Percentiles rank a stretch among this genome's conserved stretches.
Conservation (phyloP, 2,797 vertebrate genomes). For the Premnoplex brunnescens region DNA sequence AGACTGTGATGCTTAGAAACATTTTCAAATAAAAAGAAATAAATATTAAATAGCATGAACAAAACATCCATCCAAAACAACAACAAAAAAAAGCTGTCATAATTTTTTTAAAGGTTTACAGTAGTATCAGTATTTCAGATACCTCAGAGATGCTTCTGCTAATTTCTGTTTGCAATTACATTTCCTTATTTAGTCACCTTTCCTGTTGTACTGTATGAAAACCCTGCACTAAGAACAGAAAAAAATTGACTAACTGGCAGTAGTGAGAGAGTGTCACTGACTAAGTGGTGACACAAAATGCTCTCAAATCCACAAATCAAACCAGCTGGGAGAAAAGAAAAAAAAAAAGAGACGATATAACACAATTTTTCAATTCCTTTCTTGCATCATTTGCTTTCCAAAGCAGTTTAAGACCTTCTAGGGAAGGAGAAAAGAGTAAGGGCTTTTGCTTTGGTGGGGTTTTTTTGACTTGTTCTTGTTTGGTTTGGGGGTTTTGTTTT, state of each 20-base stretch:
- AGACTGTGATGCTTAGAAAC: neutral
- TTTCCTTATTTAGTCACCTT: neutral
- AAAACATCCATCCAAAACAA: neutral
- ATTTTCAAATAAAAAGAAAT: neutral
- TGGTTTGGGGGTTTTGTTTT: neutral
- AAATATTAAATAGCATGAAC: neutral
- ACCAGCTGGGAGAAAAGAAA: neutral
- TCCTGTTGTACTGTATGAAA: neutral
- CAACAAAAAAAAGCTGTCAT: too few species aligned
- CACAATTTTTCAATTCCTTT: neutral
- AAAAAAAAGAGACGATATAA: neutral
- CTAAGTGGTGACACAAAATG: neutral
- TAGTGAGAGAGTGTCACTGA: neutral
- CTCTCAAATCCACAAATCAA: constrained; percentile 8
- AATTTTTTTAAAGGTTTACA: neutral
- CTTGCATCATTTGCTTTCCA: neutral
- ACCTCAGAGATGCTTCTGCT: neutral
- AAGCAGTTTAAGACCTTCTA: neutral
- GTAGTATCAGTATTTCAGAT: neutral
- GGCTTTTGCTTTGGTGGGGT: neutral
- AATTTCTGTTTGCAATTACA: neutral
- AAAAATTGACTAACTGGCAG: neutral
- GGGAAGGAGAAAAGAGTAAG: neutral
- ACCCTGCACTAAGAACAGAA: neutral
- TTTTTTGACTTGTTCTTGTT: neutral